Percentiles rank a stretch among this genome's conserved stretches.
These are phyloP conservation scores for Tachyglossus aculeatus DNA, from an alignment of 2,797 vertebrate species.

Conservation along the genomic window DNA sequence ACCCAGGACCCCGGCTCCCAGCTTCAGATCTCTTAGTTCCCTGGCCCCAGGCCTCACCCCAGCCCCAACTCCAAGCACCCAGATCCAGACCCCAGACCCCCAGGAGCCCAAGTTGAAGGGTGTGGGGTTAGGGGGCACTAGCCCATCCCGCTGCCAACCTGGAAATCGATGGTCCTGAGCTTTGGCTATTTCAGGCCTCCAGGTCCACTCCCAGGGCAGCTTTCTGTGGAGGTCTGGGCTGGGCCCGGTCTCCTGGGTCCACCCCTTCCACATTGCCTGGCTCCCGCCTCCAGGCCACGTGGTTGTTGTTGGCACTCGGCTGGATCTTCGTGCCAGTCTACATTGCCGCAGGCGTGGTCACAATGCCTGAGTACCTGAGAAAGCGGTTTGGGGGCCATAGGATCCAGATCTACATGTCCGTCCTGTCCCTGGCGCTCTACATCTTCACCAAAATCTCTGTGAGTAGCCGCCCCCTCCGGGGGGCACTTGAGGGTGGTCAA, in stretches of 20 bases:
- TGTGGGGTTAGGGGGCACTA: too few relatives aligned
- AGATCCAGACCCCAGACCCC: neutral
- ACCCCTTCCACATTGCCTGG: too few relatives aligned
- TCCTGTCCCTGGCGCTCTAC: conserved; percentile 91
- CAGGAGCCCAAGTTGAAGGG: too few relatives aligned
- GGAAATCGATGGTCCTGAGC: too few relatives aligned
- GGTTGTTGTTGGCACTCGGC: conserved; percentile 89
- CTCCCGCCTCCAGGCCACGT: conserved; percentile 79
- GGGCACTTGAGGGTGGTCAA: neutral
- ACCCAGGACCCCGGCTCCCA: neutral
- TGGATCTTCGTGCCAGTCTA: conserved; percentile 96
- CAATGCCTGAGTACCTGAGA: conserved; percentile 92
- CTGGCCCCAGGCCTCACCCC: neutral
- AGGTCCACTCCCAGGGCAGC: too few relatives aligned
- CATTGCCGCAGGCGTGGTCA: conserved; percentile 89
- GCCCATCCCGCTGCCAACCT: too few relatives aligned
- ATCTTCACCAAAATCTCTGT: conserved; percentile 96
- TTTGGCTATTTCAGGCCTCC: too few relatives aligned
- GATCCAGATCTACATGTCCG: conserved; percentile 90
- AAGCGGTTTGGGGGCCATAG: conserved; percentile 93
- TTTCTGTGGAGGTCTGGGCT: too few relatives aligned
- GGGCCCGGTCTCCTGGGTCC: too few relatives aligned
- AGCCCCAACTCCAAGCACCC: too few relatives aligned
- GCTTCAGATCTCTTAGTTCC: neutral
- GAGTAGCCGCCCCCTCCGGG: conserved; percentile 51